These are phyloP conservation scores for Himantopus leucocephalus DNA, from an alignment of 2,113 vertebrate species.

Conservation along the genomic window DNA sequence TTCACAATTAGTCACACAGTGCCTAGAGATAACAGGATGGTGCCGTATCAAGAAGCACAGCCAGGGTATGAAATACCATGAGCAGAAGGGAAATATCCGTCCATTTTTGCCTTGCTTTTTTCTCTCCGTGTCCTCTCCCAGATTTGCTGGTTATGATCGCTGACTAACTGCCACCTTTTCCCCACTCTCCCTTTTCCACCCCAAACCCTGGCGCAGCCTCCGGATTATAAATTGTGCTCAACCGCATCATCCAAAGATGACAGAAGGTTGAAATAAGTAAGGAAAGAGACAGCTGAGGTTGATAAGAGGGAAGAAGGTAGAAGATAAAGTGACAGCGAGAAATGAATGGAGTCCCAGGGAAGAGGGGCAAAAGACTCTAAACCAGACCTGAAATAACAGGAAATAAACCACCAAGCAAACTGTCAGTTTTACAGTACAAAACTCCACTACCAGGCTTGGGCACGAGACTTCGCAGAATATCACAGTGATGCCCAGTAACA, in stretches of 20 bases:
- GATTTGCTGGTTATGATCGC: neutral
- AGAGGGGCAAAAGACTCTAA: neutral
- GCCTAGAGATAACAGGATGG: neutral
- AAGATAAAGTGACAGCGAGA: neutral
- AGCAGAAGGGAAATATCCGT: neutral
- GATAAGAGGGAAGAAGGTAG: neutral
- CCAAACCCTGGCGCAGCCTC: neutral
- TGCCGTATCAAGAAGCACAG: neutral
- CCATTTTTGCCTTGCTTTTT: neutral
- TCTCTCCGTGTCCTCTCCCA: neutral
- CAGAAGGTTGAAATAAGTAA: neutral
- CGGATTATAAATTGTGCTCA: neutral
- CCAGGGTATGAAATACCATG: neutral
- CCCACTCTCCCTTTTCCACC: neutral
- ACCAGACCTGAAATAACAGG: neutral
- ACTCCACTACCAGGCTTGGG: neutral
- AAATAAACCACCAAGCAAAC: neutral
- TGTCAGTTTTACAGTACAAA: neutral
- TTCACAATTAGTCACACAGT: neutral
- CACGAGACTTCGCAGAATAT: neutral
- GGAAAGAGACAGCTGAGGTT: neutral
- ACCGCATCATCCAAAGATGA: neutral
- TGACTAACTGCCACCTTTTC: neutral
- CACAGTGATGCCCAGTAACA: neutral
- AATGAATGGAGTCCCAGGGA: neutral